These are phyloP conservation scores for Macrochelys suwanniensis DNA, from an alignment of 2,797 vertebrate genomes.

Conservation along the genomic window DNA sequence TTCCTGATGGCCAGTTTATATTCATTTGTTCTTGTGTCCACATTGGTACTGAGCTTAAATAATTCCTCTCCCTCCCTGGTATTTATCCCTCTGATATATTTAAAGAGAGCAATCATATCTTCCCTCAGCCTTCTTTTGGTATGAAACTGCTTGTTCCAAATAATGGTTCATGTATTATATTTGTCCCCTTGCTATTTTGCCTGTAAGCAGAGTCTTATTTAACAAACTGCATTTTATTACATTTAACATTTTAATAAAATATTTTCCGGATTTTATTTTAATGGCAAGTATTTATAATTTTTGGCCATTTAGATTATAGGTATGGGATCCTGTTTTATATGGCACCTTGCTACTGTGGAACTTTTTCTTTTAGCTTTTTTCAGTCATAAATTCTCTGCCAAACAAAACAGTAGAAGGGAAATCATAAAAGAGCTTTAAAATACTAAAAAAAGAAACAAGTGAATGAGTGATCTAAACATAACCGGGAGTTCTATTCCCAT, in stretches of 20 bases:
- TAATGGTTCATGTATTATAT: conserved; percentile 32
- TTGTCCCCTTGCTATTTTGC: conserved; percentile 43
- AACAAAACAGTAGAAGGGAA: conserved; percentile 79
- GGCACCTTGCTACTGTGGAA: conserved; percentile 78
- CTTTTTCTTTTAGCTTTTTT: conserved; percentile 72
- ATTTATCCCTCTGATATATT: no score
- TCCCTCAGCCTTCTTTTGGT: no score
- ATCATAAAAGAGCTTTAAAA: conserved; percentile 78
- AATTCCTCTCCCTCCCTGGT: no score
- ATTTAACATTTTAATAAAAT: conserved; percentile 70
- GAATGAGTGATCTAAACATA: conserved; percentile 78
- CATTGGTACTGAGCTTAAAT: no score
- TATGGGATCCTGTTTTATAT: conserved; percentile 83
- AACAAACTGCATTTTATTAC: conserved; percentile 59
- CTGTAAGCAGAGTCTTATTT: conserved; percentile 49
- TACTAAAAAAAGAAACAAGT: conserved; percentile 76
- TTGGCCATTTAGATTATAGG: conserved; percentile 74
- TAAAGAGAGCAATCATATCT: no score
- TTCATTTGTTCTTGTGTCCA: no score
- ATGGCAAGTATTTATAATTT: conserved; percentile 78
- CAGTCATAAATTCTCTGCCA: conserved; percentile 72
- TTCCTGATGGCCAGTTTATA: no score
- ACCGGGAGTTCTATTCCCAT: conserved; percentile 76
- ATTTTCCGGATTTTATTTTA: conserved; percentile 71
- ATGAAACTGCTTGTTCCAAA: conserved; percentile 42